Conservation (phyloP, 2,888 invertebrate genomes). For the Agrochola litura region DNA sequence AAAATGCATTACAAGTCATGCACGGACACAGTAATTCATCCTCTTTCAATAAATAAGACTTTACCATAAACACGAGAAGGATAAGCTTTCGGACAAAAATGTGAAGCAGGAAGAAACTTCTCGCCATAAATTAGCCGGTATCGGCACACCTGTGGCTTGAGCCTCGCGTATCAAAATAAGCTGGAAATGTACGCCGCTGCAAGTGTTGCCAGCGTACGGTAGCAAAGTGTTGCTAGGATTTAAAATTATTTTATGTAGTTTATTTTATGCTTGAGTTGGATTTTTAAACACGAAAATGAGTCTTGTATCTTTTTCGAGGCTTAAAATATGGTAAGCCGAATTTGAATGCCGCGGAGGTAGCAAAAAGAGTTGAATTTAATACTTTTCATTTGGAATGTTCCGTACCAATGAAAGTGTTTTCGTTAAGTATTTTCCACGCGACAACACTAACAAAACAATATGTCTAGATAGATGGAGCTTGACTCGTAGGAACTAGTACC, state of each 20-base stretch:
- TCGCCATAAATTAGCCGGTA: constrained; percentile 54
- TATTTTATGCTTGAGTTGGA: background rate
- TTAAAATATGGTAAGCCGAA: background rate
- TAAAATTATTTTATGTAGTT: constrained; percentile 12
- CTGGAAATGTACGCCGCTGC: constrained; percentile 4
- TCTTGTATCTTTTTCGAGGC: background rate
- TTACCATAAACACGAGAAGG: constrained; percentile 7
- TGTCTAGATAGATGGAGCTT: no score
- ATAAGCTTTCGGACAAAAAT: constrained; percentile 24
- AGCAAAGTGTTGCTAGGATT: constrained; percentile 26
- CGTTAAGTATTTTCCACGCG: no score
- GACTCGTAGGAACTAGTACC: no score
- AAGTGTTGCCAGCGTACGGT: constrained; percentile 22
- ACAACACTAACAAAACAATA: no score
- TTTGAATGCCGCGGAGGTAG: background rate
- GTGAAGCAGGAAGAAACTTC: constrained; percentile 20
- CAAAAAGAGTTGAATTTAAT: background rate
- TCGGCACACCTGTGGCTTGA: constrained; percentile 59
- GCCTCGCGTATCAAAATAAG: constrained; percentile 30
- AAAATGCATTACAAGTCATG: no score
- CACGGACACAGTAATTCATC: background rate
- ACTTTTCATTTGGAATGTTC: background rate
- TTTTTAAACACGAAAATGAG: background rate
- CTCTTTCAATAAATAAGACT: background rate
- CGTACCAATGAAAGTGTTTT: background rate